Evolutionary conservation across 2,888 invertebrate genomes (phyloP).

Genomic region (Tyria jacobaeae): DNA sequence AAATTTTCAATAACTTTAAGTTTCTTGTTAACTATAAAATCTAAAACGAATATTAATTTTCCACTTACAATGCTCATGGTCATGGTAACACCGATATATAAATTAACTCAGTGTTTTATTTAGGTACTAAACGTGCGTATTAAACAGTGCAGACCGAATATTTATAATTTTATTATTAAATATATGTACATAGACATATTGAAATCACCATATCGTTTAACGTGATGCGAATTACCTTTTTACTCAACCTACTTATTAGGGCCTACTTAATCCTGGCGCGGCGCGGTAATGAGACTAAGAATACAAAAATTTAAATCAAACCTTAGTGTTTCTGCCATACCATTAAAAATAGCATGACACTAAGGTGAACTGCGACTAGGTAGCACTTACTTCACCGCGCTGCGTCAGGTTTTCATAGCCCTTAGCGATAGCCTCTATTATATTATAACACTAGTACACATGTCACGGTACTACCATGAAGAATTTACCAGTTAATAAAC

Average conservation of each 20-base stretch:
- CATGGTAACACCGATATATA: background rate
- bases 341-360: no score
- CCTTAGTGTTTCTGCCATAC: no score
- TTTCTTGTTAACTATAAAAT: no score
- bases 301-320: no score
- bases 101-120: background rate
- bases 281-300: no score
- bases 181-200: background rate
- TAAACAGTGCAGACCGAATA: background rate
- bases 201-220: background rate
- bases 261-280: no score
- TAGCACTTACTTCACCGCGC: no score
- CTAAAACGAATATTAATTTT: background rate
- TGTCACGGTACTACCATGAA: slow-evolving; percentile 5
- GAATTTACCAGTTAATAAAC: slow-evolving; percentile 9
- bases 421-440: no score
- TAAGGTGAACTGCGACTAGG: no score
- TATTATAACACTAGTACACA: background rate
- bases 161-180: background rate
- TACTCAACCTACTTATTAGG: background rate
- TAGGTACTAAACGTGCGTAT: background rate
- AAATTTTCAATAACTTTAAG: no score
- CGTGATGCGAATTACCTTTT: background rate
- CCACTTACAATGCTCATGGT: background rate
- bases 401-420: no score